Evolutionary conservation across 2,113 vertebrate genomes (phyloP), one percentile per base, ranked within the genome.

Genomic region (Gavia stellata): DNA sequence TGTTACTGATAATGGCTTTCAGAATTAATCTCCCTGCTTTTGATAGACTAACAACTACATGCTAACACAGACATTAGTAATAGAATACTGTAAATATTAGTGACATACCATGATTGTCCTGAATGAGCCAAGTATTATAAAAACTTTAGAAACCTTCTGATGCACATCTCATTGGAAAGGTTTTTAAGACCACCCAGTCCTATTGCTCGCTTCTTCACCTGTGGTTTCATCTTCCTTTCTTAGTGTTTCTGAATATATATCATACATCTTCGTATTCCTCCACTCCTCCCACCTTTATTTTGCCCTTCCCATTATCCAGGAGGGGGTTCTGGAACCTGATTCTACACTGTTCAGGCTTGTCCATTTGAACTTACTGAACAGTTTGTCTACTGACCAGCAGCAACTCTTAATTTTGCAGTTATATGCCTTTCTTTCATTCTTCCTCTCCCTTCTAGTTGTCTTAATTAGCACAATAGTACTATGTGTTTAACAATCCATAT

Each of bases 201-300:
- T 82, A 0, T 63, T 55, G 16, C 38, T 86, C 4, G 13, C 13
- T 88, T 58, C 14, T 62, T 83, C 44, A 70, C 10, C 13, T 58
- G 15, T 34, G 12, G 5, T 63, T 23, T 53, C 56, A 25, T 36
- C 19, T 72, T 62, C 25, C 18, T 67, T 38, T 62, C 19, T 25
- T 44, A 36, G 44, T 40, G 9, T 78, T 70, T 67, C 26, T 72
- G 38, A 38, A 23, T 61, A 61, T 15, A 59, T 12, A 12, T 89
- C 4, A 15, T 44, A n/a, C 1, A 5, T 31, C 9, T 52, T 47
- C 3, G 0, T 73, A 28, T 78, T 67, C 3, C 12, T 88, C 29
- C 9, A 6, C 2, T 44, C 3, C 15, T 94, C 26, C 28, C 31
- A 19, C 49, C 18, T 77, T 56, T 13, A 9, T 83, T 85, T 93